Evolutionary conservation across 2,797 vertebrate species (phyloP).

Genomic region (Sebastolobus altivelis): DNA sequence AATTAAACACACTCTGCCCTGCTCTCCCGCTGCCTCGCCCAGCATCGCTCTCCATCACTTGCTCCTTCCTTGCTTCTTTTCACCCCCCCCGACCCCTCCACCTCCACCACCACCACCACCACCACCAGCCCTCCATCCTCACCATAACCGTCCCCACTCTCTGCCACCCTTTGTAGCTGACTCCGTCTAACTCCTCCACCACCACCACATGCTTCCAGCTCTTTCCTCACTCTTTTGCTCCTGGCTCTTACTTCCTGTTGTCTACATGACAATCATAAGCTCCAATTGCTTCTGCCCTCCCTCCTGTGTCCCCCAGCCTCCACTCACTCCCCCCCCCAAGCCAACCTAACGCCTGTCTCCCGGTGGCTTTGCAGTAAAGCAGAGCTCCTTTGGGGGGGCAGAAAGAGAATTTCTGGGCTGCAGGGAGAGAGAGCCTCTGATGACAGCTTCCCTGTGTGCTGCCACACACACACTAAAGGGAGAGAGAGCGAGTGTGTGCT

Average conservation of each 20-base stretch:
- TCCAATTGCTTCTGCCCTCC: slow-evolving; percentile 32
- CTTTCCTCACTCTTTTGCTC: slow-evolving; percentile 39
- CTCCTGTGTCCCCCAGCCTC: slow-evolving; percentile 8
- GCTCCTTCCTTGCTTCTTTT: slow-evolving; percentile 59
- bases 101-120: slow-evolving; percentile 64
- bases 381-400: slow-evolving; percentile 26
- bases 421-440: slow-evolving; percentile 62
- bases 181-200: slow-evolving; percentile 44
- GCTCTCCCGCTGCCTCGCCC: slow-evolving; percentile 63
- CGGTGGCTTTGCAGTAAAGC: slow-evolving; percentile 60
- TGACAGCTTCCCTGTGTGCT: slow-evolving; percentile 68
- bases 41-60: slow-evolving; percentile 64
- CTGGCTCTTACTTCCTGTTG: slow-evolving; percentile 57
- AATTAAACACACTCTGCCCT: slow-evolving; percentile 91
- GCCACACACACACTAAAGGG: slow-evolving; percentile 27
- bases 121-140: slow-evolving; percentile 38
- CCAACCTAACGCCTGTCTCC: slow-evolving; percentile 48
- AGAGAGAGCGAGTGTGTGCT: not conserved
- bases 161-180: slow-evolving; percentile 29
- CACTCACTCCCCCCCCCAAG: not conserved
- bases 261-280: slow-evolving; percentile 65
- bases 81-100: not conserved
- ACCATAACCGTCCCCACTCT: slow-evolving; percentile 41
- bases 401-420: slow-evolving; percentile 51
- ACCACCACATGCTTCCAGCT: slow-evolving; percentile 35